Conservation (phyloP, 1,140 invertebrate species). For the Bombus consobrinus region DNA sequence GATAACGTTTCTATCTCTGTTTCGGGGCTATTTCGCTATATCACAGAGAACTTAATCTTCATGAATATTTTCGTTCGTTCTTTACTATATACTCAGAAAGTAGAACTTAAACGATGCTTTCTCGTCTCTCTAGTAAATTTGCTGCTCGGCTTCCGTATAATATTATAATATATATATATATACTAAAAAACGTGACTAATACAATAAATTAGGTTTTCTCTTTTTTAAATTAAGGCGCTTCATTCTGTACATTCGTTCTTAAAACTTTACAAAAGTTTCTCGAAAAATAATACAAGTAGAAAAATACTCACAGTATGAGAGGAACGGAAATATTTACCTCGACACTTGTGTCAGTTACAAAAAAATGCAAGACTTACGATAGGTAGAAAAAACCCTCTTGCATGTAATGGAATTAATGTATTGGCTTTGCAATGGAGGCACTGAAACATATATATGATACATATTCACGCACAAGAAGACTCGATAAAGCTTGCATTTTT, state of each 20-base stretch:
- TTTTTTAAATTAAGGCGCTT: conserved; percentile 71
- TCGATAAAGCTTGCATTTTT: conserved; percentile 47
- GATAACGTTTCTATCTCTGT: conserved; percentile 74
- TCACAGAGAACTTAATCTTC: conserved; percentile 76
- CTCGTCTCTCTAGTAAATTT: conserved; percentile 25
- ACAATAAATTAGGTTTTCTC: conserved; percentile 76
- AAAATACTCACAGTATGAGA: conserved; percentile 76
- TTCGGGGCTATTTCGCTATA: conserved; percentile 75
- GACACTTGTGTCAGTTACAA: conserved; percentile 54
- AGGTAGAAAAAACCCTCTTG: conserved; percentile 53
- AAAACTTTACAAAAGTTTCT: conserved; percentile 72
- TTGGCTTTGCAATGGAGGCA: conserved; percentile 44
- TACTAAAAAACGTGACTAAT: conserved; percentile 72
- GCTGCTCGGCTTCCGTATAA: conserved; percentile 44
- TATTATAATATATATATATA: conserved; percentile 31
- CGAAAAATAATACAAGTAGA: conserved; percentile 77
- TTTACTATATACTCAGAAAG: conserved; percentile 27
- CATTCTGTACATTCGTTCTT: conserved; percentile 67
- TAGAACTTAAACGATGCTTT: conserved; percentile 47
- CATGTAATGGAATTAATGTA: conserved; percentile 15
- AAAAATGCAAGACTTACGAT: conserved; percentile 50
- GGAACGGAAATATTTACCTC: conserved; percentile 69
- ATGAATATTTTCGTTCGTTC: conserved; percentile 40
- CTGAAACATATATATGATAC: conserved; percentile 34
- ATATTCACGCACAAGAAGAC: conserved; percentile 53